phyloP scores from a whole-genome alignment of 2,888 invertebrate species.

The Tridacna crocea region DNA sequence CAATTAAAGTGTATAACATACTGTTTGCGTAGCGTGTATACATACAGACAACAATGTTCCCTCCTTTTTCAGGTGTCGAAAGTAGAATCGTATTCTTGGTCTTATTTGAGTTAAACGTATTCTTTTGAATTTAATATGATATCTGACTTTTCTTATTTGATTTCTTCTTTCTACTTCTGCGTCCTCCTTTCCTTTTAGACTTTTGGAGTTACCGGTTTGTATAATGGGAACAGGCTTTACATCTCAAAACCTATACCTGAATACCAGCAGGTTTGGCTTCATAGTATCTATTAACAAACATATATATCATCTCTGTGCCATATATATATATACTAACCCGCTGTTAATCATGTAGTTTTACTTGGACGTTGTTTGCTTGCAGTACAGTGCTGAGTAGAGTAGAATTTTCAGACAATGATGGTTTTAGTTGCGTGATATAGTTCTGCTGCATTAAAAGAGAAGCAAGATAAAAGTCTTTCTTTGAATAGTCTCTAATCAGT shows the following conservation, averaged over 20 bases:
- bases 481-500: no score
- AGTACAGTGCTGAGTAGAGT: background rate
- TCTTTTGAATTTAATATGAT: no score
- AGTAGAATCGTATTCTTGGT: no score
- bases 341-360: background rate
- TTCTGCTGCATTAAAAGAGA: no score
- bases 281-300: background rate
- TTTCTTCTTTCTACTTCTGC: slow-evolving; percentile 24
- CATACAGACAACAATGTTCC: no score
- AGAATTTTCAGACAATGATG: background rate
- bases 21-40: no score
- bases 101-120: no score
- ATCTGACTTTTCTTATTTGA: no score
- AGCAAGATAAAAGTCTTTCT: no score
- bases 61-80: no score
- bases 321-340: slow-evolving; percentile 16
- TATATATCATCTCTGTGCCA: slow-evolving; percentile 12
- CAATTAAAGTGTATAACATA: no score
- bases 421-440: no score
- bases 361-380: slow-evolving; percentile 2
- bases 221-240: slow-evolving; percentile 77
- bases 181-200: slow-evolving; percentile 79
- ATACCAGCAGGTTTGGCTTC: slow-evolving; percentile 80
- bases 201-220: slow-evolving; percentile 78
- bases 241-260: slow-evolving; percentile 80